These are phyloP conservation scores for Drosophila subquinaria DNA, from an alignment of 2,888 invertebrate species.

Conservation along the genomic window DNA sequence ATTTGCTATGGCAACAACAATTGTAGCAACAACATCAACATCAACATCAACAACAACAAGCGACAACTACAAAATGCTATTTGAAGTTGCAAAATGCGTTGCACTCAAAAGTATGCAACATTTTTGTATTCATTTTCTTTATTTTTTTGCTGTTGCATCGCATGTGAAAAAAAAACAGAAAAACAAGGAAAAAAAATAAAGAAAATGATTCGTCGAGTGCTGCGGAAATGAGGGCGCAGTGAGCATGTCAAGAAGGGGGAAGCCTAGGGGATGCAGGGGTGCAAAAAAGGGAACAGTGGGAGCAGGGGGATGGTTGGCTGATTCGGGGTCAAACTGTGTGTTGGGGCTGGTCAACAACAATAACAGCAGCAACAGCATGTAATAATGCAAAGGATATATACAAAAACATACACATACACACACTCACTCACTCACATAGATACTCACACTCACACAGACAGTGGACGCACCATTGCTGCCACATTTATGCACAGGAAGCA, in stretches of 20 bases:
- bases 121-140: constrained; percentile 27
- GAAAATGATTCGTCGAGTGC: constrained; percentile 33
- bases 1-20: constrained; percentile 39
- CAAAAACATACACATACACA: not conserved
- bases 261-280: not conserved
- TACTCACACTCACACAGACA: constrained; percentile 17
- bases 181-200: constrained; percentile 5
- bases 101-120: constrained; percentile 73
- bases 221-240: constrained; percentile 42
- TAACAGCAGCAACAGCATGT: constrained; percentile 35
- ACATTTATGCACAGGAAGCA: constrained; percentile 80
- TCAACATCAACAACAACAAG: constrained; percentile 14
- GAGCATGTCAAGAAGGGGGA: constrained; percentile 9
- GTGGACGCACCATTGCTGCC: constrained; percentile 21
- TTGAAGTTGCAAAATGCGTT: constrained; percentile 72
- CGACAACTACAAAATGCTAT: constrained; percentile 62
- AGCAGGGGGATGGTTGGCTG: constrained; percentile 2
- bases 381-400: constrained; percentile 52
- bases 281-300: not conserved
- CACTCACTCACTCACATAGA: constrained; percentile 17
- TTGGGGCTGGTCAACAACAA: constrained; percentile 66
- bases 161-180: constrained; percentile 28
- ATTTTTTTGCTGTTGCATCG: constrained; percentile 12
- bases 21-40: constrained; percentile 8
- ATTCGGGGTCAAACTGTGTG: constrained; percentile 50